A percentile compares a stretch with the other conserved stretches of the same genome.
phyloP scores from a whole-genome alignment of 2,797 vertebrate species.

The Esox masquinongy region DNA sequence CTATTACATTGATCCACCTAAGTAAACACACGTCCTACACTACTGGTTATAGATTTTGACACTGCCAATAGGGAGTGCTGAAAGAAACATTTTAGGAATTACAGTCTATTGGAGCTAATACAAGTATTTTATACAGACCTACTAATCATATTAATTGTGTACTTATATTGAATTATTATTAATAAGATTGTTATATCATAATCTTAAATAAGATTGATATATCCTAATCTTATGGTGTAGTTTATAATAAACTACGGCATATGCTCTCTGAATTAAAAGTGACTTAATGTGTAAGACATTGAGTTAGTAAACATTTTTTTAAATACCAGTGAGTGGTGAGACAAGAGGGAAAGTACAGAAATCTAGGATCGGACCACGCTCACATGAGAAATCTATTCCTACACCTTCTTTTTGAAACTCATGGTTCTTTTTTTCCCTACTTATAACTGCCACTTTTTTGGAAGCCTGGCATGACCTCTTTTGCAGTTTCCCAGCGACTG shows the following conservation, averaged over 20 bases:
- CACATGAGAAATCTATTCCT: neutral
- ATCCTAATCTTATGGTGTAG: neutral
- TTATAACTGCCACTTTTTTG: slow-evolving; percentile 2
- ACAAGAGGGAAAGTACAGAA: too few species aligned
- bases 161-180: too few species aligned
- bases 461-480: slow-evolving; percentile 59
- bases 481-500: slow-evolving; percentile 40
- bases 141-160: neutral
- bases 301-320: neutral
- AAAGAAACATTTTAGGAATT: neutral
- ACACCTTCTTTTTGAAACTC: neutral
- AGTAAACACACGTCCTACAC: too few species aligned
- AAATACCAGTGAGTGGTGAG: too few species aligned
- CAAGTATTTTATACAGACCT: neutral
- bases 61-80: neutral
- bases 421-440: neutral
- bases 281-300: neutral
- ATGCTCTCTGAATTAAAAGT: neutral
- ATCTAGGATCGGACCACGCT: too few species aligned
- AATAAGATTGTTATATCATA: neutral
- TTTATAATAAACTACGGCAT: neutral
- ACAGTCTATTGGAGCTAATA: neutral
- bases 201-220: neutral
- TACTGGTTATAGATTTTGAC: neutral
- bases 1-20: too few species aligned